Base-by-base conservation (phyloP, 2,797 vertebrate genomes). In the Malacoraja senta region DNA sequence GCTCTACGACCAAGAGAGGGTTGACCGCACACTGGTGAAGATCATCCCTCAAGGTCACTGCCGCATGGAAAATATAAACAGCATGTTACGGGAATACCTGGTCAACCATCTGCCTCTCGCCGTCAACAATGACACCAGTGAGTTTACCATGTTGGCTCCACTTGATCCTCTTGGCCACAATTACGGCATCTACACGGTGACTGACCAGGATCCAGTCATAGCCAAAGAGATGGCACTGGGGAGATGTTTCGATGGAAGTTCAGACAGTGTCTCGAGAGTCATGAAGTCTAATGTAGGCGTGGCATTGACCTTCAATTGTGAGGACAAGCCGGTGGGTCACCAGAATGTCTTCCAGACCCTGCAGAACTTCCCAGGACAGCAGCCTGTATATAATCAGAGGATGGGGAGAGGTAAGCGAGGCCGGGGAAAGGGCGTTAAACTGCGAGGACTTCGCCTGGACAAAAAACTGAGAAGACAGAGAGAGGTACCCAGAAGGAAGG, bases 111-210 rank as follows among this genome's bases (percentile, higher is more conserved):
- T 99, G 81, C 99, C 99, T 3, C 95, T 99, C 90, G 98, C 98
- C 0, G 98, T 99, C 53, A 99, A 99, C 96, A 99, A 99, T 0
- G 97, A 99, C 95, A 99, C 98, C 94, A 99, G 97, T 0, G 98
- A 98, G 95, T 99, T 99, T 94, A 99, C 98, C 0, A 99, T 99
- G 99, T 96, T 99, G 83, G 99, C 98, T 0, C 99, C 99, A 29
- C 97, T 99, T 0, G 99, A 99, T 93, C 98, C 99, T 0, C 96
- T 99, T 61, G 99, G 99, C 29, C 99, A 99, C 94, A 99, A 99
- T 95, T 99, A 99, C 0, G 98, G 99, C 32, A 99, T 99, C 95
- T 99, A 99, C 93, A 99, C 99, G 0, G 99, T 99, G 93, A 99
- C 99, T 0, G 98, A 99, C 94, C 99, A 99, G 95, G 98, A 99